phyloP scores from a whole-genome alignment of 2,888 invertebrate genomes.

The Argyra leucocephala region DNA sequence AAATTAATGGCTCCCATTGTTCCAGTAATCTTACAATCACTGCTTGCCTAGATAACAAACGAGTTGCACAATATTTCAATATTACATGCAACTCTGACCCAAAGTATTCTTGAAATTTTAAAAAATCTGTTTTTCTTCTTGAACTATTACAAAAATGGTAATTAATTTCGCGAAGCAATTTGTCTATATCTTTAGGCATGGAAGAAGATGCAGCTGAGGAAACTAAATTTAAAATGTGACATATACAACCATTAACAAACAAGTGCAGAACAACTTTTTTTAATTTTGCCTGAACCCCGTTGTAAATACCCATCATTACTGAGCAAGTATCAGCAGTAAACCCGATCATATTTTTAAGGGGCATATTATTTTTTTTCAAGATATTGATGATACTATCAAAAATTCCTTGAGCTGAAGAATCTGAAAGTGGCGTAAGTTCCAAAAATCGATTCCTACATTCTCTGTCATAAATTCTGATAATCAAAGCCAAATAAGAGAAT shows the following conservation, averaged over 20 bases:
- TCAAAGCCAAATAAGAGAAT: slow-evolving; percentile 8
- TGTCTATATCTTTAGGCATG: slow-evolving; percentile 4
- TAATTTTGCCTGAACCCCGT: slow-evolving; percentile 19
- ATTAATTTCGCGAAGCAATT: slow-evolving; percentile 11
- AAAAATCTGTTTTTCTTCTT: slow-evolving; percentile 15
- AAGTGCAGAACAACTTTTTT: slow-evolving; percentile 9
- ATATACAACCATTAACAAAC: too few relatives aligned
- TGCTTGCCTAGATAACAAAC: slow-evolving; percentile 9
- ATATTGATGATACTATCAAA: slow-evolving; percentile 7
- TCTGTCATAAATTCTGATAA: slow-evolving; percentile 1
- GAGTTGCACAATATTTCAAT: slow-evolving; percentile 18
- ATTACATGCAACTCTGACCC: slow-evolving; percentile 17
- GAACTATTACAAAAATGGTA: slow-evolving; percentile 19
- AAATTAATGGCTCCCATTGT: too few relatives aligned
- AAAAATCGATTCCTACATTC: slow-evolving; percentile 9
- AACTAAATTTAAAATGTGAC: too few relatives aligned
- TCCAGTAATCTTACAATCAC: too few relatives aligned
- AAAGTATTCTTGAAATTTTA: slow-evolving; percentile 21
- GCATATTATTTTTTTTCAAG: slow-evolving; percentile 9
- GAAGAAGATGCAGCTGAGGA: too few relatives aligned
- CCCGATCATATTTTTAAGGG: slow-evolving; percentile 4
- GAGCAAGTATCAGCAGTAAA: slow-evolving; percentile 19
- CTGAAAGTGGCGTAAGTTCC: slow-evolving; percentile 7
- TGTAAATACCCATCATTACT: slow-evolving; percentile 18
- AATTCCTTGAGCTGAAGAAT: slow-evolving; percentile 9